Percentiles rank a stretch among this genome's conserved stretches.
These are phyloP conservation scores for Alligator sinensis DNA, from an alignment of 2,113 vertebrate genomes.

Conservation along the genomic window DNA sequence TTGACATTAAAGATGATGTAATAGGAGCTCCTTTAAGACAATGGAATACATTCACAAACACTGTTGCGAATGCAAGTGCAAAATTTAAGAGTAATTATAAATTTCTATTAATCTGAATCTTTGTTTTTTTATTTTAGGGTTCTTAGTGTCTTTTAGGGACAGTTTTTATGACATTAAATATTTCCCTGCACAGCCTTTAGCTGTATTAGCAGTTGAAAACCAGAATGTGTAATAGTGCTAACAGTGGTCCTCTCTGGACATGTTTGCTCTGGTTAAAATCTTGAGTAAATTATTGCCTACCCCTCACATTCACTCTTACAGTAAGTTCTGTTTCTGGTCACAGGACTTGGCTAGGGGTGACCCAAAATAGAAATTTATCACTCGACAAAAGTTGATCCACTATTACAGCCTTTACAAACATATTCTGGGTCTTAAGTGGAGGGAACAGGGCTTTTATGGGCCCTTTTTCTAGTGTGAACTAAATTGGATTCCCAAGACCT, in stretches of 20 bases:
- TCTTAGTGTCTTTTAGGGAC: neutral
- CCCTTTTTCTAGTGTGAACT: neutral
- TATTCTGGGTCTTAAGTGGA: neutral
- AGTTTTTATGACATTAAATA: neutral
- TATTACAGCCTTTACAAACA: neutral
- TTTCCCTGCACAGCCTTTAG: neutral
- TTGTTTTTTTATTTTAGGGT: neutral
- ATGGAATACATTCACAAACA: neutral
- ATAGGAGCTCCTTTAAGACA: neutral
- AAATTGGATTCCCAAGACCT: fast-evolving
- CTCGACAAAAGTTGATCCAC: neutral
- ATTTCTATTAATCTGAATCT: neutral
- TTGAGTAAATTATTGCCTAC: neutral
- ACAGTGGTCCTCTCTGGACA: neutral
- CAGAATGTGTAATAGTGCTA: neutral
- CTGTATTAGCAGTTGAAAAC: neutral
- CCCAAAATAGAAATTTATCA: neutral
- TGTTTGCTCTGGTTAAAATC: neutral
- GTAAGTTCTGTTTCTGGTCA: neutral
- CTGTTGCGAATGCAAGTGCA: neutral
- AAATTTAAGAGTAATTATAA: neutral
- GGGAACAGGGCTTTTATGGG: neutral
- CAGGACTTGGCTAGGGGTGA: neutral
- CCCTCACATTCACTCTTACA: neutral
- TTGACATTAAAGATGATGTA: neutral